phyloP scores from a whole-genome alignment of 1,140 invertebrate genomes.

The Littorina saxatilis region DNA sequence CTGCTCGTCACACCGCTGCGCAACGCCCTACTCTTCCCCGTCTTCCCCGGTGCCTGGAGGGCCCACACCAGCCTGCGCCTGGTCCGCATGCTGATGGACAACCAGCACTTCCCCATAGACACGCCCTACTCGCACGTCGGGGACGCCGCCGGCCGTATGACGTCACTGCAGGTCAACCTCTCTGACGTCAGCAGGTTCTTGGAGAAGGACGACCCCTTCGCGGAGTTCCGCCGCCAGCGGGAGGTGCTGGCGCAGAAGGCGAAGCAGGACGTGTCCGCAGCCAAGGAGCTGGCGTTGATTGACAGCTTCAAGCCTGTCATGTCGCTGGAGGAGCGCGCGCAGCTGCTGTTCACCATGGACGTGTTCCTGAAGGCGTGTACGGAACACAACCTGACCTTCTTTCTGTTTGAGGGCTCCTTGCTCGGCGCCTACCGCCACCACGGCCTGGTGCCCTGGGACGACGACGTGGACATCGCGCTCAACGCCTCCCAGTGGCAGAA shows the following conservation, averaged over 20 bases:
- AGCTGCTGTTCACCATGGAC: conserved; percentile 45
- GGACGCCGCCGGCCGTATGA: background rate
- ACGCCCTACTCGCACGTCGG: background rate
- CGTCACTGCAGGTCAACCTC: conserved; percentile 27
- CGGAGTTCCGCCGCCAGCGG: conserved; percentile 14
- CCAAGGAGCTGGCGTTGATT: conserved; percentile 3
- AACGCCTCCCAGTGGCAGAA: conserved; percentile 50
- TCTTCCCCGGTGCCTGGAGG: conserved; percentile 34
- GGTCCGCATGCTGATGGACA: conserved; percentile 29
- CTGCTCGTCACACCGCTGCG: conserved; percentile 35
- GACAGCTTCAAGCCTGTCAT: conserved; percentile 42
- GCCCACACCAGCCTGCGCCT: conserved; percentile 36
- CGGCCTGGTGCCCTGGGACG: conserved; percentile 70
- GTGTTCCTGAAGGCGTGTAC: conserved; percentile 46
- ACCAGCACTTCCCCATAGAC: conserved; percentile 34
- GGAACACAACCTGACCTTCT: conserved; percentile 53
- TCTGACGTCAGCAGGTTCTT: conserved; percentile 35
- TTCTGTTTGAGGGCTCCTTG: conserved; percentile 61
- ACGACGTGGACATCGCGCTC: conserved; percentile 65
- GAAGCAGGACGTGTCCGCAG: background rate
- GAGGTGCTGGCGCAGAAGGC: conserved; percentile 1
- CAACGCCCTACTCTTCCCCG: conserved; percentile 25
- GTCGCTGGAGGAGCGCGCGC: conserved; percentile 33
- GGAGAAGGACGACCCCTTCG: conserved; percentile 10
- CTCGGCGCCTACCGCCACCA: conserved; percentile 63